These are phyloP conservation scores for Anarrhichthys ocellatus DNA, from an alignment of 2,113 vertebrate genomes.

Conservation along the genomic window DNA sequence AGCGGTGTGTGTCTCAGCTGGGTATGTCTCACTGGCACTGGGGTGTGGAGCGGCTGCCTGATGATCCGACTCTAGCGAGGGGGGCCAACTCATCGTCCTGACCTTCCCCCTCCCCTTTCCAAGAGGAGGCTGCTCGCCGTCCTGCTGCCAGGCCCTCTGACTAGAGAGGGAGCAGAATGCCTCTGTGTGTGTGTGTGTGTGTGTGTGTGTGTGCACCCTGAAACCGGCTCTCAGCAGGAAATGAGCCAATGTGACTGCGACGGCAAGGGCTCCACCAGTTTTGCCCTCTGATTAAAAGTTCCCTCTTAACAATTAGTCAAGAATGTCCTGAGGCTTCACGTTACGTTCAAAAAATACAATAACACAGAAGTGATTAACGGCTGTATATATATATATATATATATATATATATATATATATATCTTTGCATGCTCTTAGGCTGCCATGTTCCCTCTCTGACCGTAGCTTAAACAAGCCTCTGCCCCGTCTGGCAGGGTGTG, in stretches of 20 bases:
- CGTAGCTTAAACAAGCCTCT: conserved; percentile 1
- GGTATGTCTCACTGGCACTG: conserved; percentile 64
- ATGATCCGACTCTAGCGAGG: conserved; percentile 58
- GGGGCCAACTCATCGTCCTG: conserved; percentile 56
- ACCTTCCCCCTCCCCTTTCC: conserved; percentile 33
- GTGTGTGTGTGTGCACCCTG: not conserved
- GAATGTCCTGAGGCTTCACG: not conserved
- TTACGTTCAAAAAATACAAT: conserved; percentile 27
- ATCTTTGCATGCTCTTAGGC: not conserved
- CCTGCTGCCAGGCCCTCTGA: conserved; percentile 61
- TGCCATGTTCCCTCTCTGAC: not conserved
- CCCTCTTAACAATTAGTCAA: conserved; percentile 7
- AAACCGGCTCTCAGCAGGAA: conserved; percentile 22
- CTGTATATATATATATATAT: not conserved
- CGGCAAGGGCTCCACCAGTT: not conserved
- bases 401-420: not conserved
- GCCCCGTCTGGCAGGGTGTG: conserved; percentile 17
- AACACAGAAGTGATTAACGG: conserved; percentile 2
- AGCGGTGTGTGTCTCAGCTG: conserved; percentile 71
- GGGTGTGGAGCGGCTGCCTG: conserved; percentile 59
- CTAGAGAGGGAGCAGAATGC: conserved; percentile 50
- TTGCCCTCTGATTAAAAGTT: not conserved
- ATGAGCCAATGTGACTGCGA: not conserved
- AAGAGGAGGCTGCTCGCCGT: conserved; percentile 40
- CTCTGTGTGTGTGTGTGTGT: conserved; percentile 15